Conservation (phyloP, 2,113 vertebrate species). For the Azemiops feae region DNA sequence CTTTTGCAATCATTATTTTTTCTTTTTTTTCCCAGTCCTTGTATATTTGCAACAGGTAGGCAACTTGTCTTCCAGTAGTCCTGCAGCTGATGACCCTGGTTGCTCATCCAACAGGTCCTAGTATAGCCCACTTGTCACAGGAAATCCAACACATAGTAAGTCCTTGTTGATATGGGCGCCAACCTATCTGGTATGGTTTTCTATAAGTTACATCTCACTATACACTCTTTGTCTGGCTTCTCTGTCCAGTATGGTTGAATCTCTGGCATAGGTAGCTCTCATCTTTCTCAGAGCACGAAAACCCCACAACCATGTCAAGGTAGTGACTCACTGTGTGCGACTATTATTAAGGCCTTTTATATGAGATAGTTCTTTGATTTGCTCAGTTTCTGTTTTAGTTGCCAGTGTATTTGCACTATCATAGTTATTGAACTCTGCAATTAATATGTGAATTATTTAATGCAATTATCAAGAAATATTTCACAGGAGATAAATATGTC, state of each 20-base stretch:
- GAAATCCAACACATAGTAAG: background rate
- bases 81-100: too few relatives aligned
- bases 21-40: too few relatives aligned
- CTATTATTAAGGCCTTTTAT: background rate
- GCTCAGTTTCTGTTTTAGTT: background rate
- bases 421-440: background rate
- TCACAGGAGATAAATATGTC: background rate
- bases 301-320: background rate
- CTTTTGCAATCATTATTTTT: background rate
- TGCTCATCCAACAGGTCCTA: too few relatives aligned
- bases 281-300: background rate
- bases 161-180: background rate
- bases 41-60: too few relatives aligned
- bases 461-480: background rate
- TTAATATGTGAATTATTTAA: background rate
- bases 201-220: background rate
- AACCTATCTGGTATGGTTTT: background rate
- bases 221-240: background rate
- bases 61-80: too few relatives aligned
- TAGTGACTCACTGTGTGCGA: background rate
- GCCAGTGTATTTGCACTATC: background rate
- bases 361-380: background rate
- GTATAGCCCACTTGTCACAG: background rate
- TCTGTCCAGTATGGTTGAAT: background rate
- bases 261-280: too few relatives aligned